Percentiles rank a stretch among this genome's conserved stretches.
phyloP scores from a whole-genome alignment of 2,113 vertebrate genomes.

The Oreochromis niloticus region DNA sequence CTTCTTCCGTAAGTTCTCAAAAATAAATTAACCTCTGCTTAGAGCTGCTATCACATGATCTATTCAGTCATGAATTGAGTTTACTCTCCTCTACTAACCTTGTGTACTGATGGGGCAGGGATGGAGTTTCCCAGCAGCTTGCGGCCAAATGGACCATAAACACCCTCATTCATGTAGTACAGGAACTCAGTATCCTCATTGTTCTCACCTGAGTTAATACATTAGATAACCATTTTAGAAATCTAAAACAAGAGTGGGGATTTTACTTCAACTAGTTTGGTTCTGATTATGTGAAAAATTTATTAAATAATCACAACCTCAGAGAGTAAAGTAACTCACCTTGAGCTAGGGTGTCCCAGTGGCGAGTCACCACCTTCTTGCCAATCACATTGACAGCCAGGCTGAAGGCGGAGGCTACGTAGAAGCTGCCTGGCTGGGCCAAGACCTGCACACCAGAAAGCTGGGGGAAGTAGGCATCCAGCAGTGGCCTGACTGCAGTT shows the following conservation, averaged over 20 bases:
- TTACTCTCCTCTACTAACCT: conserved; percentile 75
- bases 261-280: not conserved
- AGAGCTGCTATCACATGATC: not conserved
- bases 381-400: conserved; percentile 90
- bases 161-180: conserved; percentile 95
- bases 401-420: conserved; percentile 90
- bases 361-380: conserved; percentile 80
- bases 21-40: not conserved
- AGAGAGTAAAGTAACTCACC: conserved; percentile 59
- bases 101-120: conserved; percentile 80
- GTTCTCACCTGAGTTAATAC: conserved; percentile 72
- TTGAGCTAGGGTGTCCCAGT: conserved; percentile 76
- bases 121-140: conserved; percentile 80
- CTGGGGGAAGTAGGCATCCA: conserved; percentile 89
- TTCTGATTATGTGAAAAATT: not conserved
- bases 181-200: conserved; percentile 82
- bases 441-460: conserved; percentile 86
- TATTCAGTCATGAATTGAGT: not conserved
- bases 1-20: not conserved
- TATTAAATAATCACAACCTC: not conserved
- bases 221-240: not conserved
- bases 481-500: conserved; percentile 81
- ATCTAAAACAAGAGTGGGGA: not conserved
- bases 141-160: conserved; percentile 93
- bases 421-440: conserved; percentile 90